A percentile compares a stretch with the other conserved stretches of the same genome.
Evolutionary conservation across 2,113 vertebrate species (phyloP).

Genomic region (Uria lomvia): DNA sequence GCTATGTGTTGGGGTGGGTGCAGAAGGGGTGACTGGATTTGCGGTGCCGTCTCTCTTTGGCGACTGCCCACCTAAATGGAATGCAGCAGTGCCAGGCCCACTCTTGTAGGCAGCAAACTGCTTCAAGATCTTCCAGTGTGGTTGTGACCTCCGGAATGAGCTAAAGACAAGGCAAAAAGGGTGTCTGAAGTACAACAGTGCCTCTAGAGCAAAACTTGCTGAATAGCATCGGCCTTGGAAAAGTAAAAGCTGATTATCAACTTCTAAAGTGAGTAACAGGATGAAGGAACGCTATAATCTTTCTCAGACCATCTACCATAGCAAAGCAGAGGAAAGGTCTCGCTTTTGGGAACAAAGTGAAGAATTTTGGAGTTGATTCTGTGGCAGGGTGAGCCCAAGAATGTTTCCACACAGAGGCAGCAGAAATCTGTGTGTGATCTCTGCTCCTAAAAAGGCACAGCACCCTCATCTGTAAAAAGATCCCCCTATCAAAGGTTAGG

Average conservation of each 20-base stretch:
- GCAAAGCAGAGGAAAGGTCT: neutral
- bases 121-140: neutral
- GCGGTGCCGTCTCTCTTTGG: accelerated
- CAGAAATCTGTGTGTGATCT: neutral
- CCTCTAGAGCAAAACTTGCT: neutral
- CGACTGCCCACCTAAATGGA: neutral
- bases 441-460: neutral
- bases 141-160: neutral
- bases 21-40: neutral
- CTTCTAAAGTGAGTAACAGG: accelerated
- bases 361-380: neutral
- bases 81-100: neutral
- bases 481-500: neutral
- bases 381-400: neutral
- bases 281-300: neutral
- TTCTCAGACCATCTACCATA: neutral
- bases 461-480: slow-evolving; percentile 13
- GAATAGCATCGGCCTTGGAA: neutral
- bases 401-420: neutral
- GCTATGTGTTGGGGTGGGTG: accelerated
- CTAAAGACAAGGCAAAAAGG: neutral
- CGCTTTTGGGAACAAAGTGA: neutral
- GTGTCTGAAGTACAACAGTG: neutral
- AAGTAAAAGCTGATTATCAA: neutral
- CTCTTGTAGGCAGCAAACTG: neutral